Conservation (phyloP, 2,888 invertebrate species). For the Tipula unca region DNA sequence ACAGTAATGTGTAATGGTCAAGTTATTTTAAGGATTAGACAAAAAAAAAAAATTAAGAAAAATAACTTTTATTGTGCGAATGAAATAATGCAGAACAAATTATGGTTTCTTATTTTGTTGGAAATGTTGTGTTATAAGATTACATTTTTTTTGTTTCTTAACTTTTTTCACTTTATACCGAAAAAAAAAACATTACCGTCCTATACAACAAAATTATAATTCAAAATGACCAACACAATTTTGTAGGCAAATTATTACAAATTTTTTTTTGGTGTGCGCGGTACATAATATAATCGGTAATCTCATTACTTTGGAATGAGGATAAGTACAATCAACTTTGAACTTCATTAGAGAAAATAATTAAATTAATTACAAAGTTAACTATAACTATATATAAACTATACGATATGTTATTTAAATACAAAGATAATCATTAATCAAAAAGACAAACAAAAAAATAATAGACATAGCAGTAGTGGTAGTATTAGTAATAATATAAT, state of each 20-base stretch:
- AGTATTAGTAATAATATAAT: background rate
- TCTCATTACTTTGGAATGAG: background rate
- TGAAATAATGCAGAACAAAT: slow-evolving; percentile 14
- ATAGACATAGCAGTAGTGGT: background rate
- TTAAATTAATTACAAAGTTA: background rate
- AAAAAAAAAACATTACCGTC: background rate
- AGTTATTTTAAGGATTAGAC: background rate
- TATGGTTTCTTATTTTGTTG: background rate
- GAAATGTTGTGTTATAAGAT: background rate
- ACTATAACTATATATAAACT: background rate
- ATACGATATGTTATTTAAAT: too few relatives aligned
- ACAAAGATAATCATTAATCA: slow-evolving; percentile 1
- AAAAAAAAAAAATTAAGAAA: background rate
- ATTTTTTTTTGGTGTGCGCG: background rate
- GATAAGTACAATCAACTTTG: background rate
- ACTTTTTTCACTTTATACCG: background rate
- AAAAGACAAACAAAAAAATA: background rate
- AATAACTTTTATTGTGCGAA: slow-evolving; percentile 8
- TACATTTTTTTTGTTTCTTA: background rate
- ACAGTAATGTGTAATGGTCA: slow-evolving; percentile 3
- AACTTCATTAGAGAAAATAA: background rate
- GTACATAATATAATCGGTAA: background rate
- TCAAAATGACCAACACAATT: background rate
- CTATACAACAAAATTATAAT: background rate
- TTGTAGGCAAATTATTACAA: background rate